Evolutionary conservation across 2,797 vertebrate genomes (phyloP).

Genomic region (Ataeniobius toweri): DNA sequence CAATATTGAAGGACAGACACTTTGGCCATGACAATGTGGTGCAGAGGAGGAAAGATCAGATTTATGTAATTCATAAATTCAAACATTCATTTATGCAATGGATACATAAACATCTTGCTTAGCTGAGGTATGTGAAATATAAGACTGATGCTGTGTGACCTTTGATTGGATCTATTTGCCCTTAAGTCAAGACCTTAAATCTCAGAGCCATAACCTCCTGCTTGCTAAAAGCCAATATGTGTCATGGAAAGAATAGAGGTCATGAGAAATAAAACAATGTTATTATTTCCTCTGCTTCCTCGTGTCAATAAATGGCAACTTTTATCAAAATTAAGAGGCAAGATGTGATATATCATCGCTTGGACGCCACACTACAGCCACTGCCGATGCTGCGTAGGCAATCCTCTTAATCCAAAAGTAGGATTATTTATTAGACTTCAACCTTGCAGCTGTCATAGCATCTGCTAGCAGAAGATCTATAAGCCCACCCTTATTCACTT

Average conservation of each 20-base stretch:
- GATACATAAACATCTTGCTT: conserved; percentile 42
- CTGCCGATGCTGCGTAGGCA: conserved; percentile 69
- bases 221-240: conserved; percentile 62
- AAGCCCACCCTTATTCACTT: conserved; percentile 81
- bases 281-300: conserved; percentile 66
- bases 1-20: conserved; percentile 51
- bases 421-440: conserved; percentile 61
- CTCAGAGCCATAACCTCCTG: conserved; percentile 60
- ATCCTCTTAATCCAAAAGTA: conserved; percentile 76
- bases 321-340: conserved; percentile 74
- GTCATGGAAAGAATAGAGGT: conserved; percentile 69
- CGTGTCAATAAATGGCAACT: conserved; percentile 68
- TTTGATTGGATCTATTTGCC: conserved; percentile 69
- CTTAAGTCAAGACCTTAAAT: conserved; percentile 74
- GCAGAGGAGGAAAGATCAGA: conserved; percentile 57
- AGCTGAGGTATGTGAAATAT: conserved; percentile 64
- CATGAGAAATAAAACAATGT: conserved; percentile 70
- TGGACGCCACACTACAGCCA: conserved; percentile 59
- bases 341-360: conserved; percentile 72
- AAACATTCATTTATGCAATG: conserved; percentile 60
- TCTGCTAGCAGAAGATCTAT: conserved; percentile 71
- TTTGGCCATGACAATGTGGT: conserved; percentile 54
- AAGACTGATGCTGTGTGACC: conserved; percentile 71
- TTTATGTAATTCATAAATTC: conserved; percentile 58
- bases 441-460: conserved; percentile 49